Conservation (phyloP, 2,888 invertebrate genomes). For the Scelioninae gen. 2 region DNA sequence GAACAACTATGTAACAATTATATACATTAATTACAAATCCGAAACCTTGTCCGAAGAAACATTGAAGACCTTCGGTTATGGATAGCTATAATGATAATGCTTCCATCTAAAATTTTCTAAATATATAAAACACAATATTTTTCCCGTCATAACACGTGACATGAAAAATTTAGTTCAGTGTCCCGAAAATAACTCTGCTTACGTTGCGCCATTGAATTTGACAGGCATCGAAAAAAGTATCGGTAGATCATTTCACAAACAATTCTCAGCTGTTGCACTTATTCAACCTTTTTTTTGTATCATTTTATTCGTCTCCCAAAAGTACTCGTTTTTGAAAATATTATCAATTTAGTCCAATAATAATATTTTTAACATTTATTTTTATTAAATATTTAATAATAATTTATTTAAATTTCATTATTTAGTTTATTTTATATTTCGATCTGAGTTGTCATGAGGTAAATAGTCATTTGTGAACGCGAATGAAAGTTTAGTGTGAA, state of each 20-base stretch:
- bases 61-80: conserved; percentile 5
- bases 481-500: too few species aligned
- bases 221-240: conserved; percentile 21
- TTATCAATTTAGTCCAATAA: too few species aligned
- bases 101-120: conserved; percentile 38
- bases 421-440: too few species aligned
- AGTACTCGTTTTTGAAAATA: too few species aligned
- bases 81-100: conserved; percentile 19
- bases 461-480: too few species aligned
- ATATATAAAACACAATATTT: conserved; percentile 50
- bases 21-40: too few species aligned
- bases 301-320: neutral
- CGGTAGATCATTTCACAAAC: neutral
- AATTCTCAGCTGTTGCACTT: too few species aligned
- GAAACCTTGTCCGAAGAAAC: neutral
- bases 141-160: conserved; percentile 43
- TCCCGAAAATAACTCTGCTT: conserved; percentile 38
- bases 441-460: too few species aligned
- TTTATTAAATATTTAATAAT: too few species aligned
- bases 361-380: too few species aligned
- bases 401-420: too few species aligned
- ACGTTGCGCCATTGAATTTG: conserved; percentile 47
- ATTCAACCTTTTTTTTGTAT: neutral
- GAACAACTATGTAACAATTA: too few species aligned
- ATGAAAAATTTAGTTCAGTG: conserved; percentile 52